These are phyloP conservation scores for Lates japonicus DNA, from an alignment of 2,797 vertebrate genomes.

Conservation along the genomic window DNA sequence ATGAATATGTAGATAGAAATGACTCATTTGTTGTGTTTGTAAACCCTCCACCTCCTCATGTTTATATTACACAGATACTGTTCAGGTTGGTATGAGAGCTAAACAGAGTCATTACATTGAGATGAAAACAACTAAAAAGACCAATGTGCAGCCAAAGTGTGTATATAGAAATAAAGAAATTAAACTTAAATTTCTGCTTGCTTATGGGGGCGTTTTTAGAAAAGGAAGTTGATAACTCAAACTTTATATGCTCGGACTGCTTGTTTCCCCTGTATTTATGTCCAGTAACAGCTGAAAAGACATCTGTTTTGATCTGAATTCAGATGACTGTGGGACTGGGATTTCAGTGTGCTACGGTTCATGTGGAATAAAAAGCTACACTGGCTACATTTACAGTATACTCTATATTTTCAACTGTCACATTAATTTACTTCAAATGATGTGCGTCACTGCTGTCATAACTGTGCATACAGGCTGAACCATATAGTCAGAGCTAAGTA, in stretches of 20 bases:
- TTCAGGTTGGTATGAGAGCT: background rate
- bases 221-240: background rate
- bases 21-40: constrained; percentile 20
- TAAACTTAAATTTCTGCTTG: background rate
- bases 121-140: background rate
- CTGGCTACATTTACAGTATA: constrained; percentile 19
- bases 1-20: constrained; percentile 26
- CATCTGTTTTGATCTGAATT: background rate
- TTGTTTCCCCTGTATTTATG: background rate
- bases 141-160: background rate
- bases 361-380: constrained; percentile 18
- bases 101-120: background rate
- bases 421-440: constrained; percentile 43
- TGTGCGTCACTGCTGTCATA: constrained; percentile 35
- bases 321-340: background rate
- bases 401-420: constrained; percentile 34
- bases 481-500: constrained; percentile 59
- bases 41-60: background rate
- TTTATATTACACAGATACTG: constrained; percentile 5
- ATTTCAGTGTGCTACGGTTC: background rate
- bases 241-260: background rate
- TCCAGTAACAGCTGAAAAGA: background rate
- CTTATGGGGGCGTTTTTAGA: background rate
- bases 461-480: constrained; percentile 30
- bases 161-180: background rate